Base-by-base conservation (phyloP, 2,888 invertebrate genomes). In the Drosophila borborema region DNA sequence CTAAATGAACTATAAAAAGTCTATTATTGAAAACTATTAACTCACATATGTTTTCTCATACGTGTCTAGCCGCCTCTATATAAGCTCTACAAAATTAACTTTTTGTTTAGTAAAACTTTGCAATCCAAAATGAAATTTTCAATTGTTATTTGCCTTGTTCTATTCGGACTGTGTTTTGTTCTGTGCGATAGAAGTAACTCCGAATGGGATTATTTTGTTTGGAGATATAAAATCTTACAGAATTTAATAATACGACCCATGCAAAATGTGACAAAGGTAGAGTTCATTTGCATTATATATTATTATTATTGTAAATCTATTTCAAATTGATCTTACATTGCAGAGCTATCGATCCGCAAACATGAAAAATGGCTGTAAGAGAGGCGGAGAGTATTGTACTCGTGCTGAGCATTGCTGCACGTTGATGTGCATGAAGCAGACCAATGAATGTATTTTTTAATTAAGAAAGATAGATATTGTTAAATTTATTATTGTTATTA, bases 371-470 rank as follows among this genome's bases (percentile, higher is more conserved):
- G n/a, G 2, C 1, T 58, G 58, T 12, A 16, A 10, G 1, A 3
- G 1, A 36, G 16, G 0, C 0, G 34, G 58, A 16, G 14, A 0
- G 9, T 1, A 0, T 20, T 58, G 58, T 23, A 16, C 3, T 6
- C 36, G 20, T 16, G 45, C 45, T 14, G 58, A 58, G 16, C 20
- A 58, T n/a, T 58, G 58, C 2, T 58, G 58, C 16, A 45, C 16
- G 14, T n/a, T 58, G 16, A 16, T 58, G 9, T 58, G 58, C 2
- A 4, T 58, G 10, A 36, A 6, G 34, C n/a, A 5, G 5, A 8
- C 1, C 7, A 2, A 12, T 0, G 45, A 58, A 18, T 58, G 58
- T 36, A 12, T 43, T 31, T 1, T 20, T 3, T 58, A 41, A 41
- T 10, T 3, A n/a, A 16, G n/a, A 28, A 48, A 48, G 4, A 16